These are phyloP conservation scores for Scaptomyza pallida DNA, from an alignment of 1,140 invertebrate genomes.

Conservation along the genomic window DNA sequence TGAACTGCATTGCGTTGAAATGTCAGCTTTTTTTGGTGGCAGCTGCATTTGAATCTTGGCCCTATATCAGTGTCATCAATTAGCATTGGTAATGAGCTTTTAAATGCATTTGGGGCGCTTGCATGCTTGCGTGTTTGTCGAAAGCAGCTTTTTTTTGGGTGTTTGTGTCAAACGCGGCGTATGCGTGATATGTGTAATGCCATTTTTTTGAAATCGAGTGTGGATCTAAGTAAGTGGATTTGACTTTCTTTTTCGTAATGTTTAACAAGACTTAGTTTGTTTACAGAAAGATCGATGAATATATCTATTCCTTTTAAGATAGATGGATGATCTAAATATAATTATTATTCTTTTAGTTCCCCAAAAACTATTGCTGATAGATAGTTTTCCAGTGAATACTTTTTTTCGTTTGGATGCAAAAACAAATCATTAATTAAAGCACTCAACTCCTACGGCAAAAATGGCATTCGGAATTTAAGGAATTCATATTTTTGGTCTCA, in stretches of 20 bases:
- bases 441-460: slow-evolving; percentile 37
- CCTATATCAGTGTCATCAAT: slow-evolving; percentile 46
- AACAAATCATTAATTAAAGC: slow-evolving; percentile 62
- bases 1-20: slow-evolving; percentile 12
- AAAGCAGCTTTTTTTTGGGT: slow-evolving; percentile 61
- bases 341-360: too few species aligned
- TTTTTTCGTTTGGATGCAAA: slow-evolving; percentile 43
- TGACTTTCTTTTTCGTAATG: slow-evolving; percentile 59
- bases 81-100: slow-evolving; percentile 80
- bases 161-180: slow-evolving; percentile 46
- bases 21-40: slow-evolving; percentile 30
- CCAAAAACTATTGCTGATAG: too few species aligned
- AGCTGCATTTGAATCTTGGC: background rate
- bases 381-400: slow-evolving; percentile 59
- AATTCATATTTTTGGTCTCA: slow-evolving; percentile 14
- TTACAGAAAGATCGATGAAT: too few species aligned
- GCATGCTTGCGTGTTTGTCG: slow-evolving; percentile 66
- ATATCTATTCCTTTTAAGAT: too few species aligned
- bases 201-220: slow-evolving; percentile 36
- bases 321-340: too few species aligned
- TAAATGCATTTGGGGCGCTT: slow-evolving; percentile 65
- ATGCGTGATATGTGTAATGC: slow-evolving; percentile 73
- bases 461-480: background rate
- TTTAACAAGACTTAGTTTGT: slow-evolving; percentile 34
- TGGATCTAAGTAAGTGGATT: slow-evolving; percentile 13